phyloP scores from a whole-genome alignment of 2,113 vertebrate species.

The Galbula dea region DNA sequence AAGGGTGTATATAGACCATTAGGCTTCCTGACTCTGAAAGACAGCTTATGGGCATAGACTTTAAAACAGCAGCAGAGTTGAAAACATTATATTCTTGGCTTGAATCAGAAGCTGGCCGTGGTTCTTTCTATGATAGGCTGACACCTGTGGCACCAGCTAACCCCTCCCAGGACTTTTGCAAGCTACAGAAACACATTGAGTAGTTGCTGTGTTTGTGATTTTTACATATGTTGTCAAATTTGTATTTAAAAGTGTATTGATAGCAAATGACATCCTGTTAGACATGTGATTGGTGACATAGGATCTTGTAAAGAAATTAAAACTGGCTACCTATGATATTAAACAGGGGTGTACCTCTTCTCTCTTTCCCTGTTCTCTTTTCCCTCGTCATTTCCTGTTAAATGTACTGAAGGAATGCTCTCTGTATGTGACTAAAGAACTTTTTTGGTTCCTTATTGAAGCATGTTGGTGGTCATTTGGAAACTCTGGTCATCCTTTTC shows the following conservation, averaged over 20 bases:
- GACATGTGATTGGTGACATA: neutral
- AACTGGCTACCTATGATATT: neutral
- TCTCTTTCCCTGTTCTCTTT: too few relatives aligned
- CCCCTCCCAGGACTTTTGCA: neutral
- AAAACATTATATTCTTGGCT: neutral
- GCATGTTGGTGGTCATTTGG: accelerated
- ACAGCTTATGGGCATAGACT: neutral
- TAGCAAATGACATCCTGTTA: neutral
- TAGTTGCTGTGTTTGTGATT: neutral
- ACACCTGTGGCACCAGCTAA: constrained; percentile 10
- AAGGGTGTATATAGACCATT: constrained; percentile 26
- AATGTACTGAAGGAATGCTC: neutral
- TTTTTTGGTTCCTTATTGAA: neutral
- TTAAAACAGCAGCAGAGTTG: neutral
- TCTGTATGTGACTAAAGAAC: neutral
- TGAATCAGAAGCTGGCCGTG: neutral
- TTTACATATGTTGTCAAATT: neutral
- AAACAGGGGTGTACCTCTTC: neutral
- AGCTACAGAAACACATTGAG: neutral
- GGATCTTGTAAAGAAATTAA: too few relatives aligned
- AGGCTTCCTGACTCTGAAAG: constrained; percentile 26
- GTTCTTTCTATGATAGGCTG: neutral
- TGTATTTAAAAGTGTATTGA: neutral
- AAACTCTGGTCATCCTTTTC: neutral
- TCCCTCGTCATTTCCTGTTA: neutral